A percentile compares a stretch with the other conserved stretches of the same genome.
Evolutionary conservation across 2,113 vertebrate genomes (phyloP).

Genomic region (Panthera tigris): DNA sequence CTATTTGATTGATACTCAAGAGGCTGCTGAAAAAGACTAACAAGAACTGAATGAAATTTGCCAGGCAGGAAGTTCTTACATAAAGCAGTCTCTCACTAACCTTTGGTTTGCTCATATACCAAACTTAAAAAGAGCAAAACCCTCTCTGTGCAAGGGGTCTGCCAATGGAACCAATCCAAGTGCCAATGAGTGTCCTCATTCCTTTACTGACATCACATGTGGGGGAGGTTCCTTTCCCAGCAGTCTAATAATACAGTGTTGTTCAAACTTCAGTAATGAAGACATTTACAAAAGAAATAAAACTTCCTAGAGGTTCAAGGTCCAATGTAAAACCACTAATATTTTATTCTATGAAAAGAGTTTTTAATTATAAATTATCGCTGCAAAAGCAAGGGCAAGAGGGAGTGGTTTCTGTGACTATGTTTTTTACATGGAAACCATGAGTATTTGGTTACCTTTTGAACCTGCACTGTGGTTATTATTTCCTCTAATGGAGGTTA

Average conservation of each 20-base stretch:
- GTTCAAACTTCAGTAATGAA: not conserved
- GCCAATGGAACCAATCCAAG: not conserved
- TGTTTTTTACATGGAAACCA: not conserved
- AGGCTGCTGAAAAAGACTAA: not conserved
- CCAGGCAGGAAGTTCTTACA: not conserved
- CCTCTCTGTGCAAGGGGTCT: not conserved
- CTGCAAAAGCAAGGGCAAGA: not conserved
- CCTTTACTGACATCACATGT: not conserved
- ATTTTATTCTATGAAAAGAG: not conserved
- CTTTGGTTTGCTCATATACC: not conserved
- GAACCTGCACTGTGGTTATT: not conserved
- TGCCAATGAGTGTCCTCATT: not conserved
- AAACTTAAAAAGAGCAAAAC: not conserved
- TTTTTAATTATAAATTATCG: not conserved
- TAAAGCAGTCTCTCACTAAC: not conserved
- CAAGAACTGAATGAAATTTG: not conserved
- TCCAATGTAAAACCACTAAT: not conserved
- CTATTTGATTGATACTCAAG: not conserved
- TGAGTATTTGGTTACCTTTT: not conserved
- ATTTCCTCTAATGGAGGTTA: not conserved
- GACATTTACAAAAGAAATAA: not conserved
- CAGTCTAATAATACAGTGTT: not conserved
- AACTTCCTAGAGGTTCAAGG: not conserved
- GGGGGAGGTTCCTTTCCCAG: not conserved
- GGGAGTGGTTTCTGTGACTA: not conserved